Evolutionary conservation across 2,113 vertebrate species (phyloP).

Genomic region (Chamaea fasciata): DNA sequence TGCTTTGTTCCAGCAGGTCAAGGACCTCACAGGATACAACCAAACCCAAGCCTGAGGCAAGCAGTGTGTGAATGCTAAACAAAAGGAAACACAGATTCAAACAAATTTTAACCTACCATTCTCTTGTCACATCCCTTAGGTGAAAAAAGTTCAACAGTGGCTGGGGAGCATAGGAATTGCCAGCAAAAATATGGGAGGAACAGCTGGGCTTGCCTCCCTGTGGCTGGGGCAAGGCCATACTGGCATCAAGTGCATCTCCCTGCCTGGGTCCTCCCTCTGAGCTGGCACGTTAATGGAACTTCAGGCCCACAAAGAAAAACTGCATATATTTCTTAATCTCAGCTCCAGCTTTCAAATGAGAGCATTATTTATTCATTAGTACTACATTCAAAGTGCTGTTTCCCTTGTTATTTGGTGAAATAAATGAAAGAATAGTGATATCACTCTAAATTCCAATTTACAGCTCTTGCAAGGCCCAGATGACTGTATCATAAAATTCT

Average conservation of each 20-base stretch:
- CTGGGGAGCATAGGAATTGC: not conserved
- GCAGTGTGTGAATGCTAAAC: not conserved
- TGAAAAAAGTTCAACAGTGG: not conserved
- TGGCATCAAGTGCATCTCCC: not conserved
- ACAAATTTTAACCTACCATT: not conserved
- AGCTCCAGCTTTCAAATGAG: slow-evolving; percentile 27
- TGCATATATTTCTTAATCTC: slow-evolving; percentile 5
- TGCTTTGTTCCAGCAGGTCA: not conserved
- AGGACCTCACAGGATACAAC: not conserved
- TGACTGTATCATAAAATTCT: not conserved
- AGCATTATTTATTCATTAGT: slow-evolving; percentile 62
- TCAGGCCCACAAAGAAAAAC: not conserved
- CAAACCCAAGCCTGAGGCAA: not conserved
- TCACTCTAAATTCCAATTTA: slow-evolving; percentile 39
- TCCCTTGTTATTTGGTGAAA: slow-evolving; percentile 47
- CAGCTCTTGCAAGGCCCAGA: not conserved
- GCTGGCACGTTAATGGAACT: not conserved
- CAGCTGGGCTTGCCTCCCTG: accelerated
- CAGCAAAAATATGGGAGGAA: not conserved
- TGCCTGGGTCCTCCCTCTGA: not conserved
- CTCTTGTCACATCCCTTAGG: not conserved
- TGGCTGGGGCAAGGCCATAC: not conserved
- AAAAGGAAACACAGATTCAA: not conserved
- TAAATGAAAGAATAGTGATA: slow-evolving; percentile 53
- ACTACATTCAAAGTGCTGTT: slow-evolving; percentile 9